Percentiles rank a stretch among this genome's conserved stretches.
Conservation (phyloP, 2,797 vertebrate species). For the Mormyrus hasselquistii region DNA sequence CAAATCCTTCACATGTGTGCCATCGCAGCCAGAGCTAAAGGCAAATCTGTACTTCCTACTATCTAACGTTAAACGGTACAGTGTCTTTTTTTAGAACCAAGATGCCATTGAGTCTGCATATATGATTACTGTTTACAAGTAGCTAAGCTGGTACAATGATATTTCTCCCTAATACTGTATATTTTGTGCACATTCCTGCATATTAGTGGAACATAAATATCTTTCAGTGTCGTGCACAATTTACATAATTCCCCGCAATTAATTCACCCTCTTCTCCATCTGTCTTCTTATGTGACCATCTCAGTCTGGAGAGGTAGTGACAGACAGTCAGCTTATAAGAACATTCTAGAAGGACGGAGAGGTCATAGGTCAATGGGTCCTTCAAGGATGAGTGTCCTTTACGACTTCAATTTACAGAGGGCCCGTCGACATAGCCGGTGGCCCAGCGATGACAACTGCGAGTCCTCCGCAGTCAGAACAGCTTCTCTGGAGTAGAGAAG, state of each 20-base stretch:
- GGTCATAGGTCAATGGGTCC: conserved; percentile 55
- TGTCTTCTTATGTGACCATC: conserved; percentile 57
- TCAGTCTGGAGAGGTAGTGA: conserved; percentile 55
- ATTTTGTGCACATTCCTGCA: conserved; percentile 23
- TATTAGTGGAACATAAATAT: conserved; percentile 23
- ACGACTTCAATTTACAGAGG: conserved; percentile 28
- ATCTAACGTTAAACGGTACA: background rate
- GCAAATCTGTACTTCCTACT: background rate
- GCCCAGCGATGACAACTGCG: background rate
- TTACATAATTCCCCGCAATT: conserved; percentile 33
- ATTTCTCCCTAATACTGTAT: conserved; percentile 22
- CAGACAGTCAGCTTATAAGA: conserved; percentile 53
- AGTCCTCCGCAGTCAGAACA: background rate
- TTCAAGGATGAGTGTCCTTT: conserved; percentile 63
- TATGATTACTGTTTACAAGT: background rate
- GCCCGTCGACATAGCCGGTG: background rate
- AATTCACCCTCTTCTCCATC: conserved; percentile 31
- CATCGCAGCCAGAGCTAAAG: background rate
- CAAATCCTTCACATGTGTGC: background rate
- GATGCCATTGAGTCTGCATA: background rate
- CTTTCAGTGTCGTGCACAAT: conserved; percentile 40
- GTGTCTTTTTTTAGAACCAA: background rate
- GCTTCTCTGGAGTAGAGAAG: background rate
- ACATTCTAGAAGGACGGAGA: conserved; percentile 52
- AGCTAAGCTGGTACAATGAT: background rate